Conservation (phyloP, 2,113 vertebrate species). For the Zosterops borbonicus region DNA sequence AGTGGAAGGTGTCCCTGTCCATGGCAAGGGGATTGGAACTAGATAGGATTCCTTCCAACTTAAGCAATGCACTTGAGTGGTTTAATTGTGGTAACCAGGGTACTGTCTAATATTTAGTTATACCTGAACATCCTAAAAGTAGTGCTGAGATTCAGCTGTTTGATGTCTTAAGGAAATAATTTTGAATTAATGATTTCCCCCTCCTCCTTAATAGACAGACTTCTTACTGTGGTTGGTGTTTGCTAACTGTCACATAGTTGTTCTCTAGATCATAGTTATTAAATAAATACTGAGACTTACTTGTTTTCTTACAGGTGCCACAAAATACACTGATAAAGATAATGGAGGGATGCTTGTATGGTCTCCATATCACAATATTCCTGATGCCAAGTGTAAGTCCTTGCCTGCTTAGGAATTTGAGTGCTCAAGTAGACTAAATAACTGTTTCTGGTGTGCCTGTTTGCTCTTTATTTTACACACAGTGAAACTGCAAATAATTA, state of each 20-base stretch:
- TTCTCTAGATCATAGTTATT: background rate
- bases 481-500: background rate
- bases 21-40: background rate
- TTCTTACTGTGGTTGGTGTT: background rate
- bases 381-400: constrained; percentile 89
- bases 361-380: constrained; percentile 91
- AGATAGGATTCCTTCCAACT: background rate
- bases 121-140: background rate
- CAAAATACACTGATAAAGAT: constrained; percentile 93
- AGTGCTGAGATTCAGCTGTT: background rate
- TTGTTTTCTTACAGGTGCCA: constrained; percentile 81
- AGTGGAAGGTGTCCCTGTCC: background rate
- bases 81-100: background rate
- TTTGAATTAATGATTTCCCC: background rate
- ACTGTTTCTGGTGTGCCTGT: background rate
- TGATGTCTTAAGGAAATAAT: background rate
- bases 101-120: background rate
- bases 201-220: background rate
- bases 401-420: background rate
- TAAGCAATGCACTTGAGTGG: background rate
- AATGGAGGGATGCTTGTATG: constrained; percentile 96
- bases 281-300: constrained; percentile 16
- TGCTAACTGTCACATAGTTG: background rate
- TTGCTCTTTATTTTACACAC: background rate
- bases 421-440: background rate